These are phyloP conservation scores for Callithrix jacchus DNA, from an alignment of 2,113 vertebrate genomes.

Conservation along the genomic window DNA sequence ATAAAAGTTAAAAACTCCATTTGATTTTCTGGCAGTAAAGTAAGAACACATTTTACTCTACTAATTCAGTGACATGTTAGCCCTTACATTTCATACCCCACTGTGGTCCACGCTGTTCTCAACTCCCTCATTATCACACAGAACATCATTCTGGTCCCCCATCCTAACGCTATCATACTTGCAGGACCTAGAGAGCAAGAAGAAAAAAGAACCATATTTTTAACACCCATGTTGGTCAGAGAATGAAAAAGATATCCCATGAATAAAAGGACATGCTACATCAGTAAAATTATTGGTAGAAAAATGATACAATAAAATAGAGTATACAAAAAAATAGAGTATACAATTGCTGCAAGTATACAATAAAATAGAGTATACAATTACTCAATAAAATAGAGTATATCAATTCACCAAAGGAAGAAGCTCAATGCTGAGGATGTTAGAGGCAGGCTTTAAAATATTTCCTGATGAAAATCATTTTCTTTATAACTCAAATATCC, in stretches of 20 bases:
- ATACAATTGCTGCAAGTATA: not conserved
- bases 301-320: not conserved
- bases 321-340: accelerated
- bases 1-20: not conserved
- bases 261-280: not conserved
- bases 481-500: not conserved
- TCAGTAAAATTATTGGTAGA: not conserved
- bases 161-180: not conserved
- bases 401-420: not conserved
- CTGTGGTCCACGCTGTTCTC: not conserved
- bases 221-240: not conserved
- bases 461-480: not conserved
- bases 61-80: not conserved
- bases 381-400: too few relatives aligned
- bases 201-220: not conserved
- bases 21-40: not conserved
- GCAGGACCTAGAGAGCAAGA: not conserved
- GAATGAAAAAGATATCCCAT: not conserved
- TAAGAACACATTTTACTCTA: not conserved
- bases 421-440: not conserved
- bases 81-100: not conserved
- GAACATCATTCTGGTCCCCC: not conserved
- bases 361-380: accelerated
- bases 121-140: not conserved
- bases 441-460: not conserved